Conservation (phyloP, 2,797 vertebrate genomes). For the Pantherophis alleghaniensis region DNA sequence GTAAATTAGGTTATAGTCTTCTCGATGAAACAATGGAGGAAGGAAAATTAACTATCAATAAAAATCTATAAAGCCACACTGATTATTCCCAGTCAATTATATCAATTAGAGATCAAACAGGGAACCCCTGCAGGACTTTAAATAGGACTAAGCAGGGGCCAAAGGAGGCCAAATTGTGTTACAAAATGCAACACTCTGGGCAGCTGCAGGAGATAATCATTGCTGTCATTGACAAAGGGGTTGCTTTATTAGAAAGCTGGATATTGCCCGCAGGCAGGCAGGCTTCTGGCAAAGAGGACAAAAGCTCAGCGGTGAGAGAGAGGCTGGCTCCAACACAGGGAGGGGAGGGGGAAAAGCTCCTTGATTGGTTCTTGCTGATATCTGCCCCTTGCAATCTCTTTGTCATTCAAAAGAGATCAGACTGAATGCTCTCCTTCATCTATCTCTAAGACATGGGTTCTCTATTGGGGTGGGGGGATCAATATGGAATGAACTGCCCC, state of each 20-base stretch:
- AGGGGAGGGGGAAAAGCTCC: conserved; percentile 1
- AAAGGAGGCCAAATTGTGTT: conserved; percentile 81
- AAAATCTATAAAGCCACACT: conserved; percentile 75
- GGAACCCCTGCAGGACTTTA: conserved; percentile 78
- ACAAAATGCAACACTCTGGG: conserved; percentile 78
- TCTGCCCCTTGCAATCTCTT: conserved; percentile 43
- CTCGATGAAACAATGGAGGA: conserved; percentile 79
- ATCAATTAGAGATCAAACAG: conserved; percentile 85
- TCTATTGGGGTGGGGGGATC: background rate
- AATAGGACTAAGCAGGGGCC: conserved; percentile 77
- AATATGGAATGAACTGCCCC: background rate
- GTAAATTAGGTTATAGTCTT: conserved; percentile 82
- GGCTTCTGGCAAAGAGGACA: conserved; percentile 72
- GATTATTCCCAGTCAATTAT: conserved; percentile 85
- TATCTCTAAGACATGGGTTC: conserved; percentile 20
- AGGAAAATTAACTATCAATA: conserved; percentile 83
- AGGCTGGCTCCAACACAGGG: conserved; percentile 49
- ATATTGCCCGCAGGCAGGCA: conserved; percentile 75
- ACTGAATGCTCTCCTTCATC: conserved; percentile 21
- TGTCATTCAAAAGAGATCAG: conserved; percentile 61
- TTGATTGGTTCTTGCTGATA: conserved; percentile 49
- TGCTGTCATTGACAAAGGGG: conserved; percentile 77
- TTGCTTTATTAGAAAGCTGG: conserved; percentile 80
- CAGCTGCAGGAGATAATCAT: conserved; percentile 80
- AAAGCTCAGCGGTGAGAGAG: conserved; percentile 64